phyloP scores from a whole-genome alignment of 2,888 invertebrate species.

The Limnephilus auricula region DNA sequence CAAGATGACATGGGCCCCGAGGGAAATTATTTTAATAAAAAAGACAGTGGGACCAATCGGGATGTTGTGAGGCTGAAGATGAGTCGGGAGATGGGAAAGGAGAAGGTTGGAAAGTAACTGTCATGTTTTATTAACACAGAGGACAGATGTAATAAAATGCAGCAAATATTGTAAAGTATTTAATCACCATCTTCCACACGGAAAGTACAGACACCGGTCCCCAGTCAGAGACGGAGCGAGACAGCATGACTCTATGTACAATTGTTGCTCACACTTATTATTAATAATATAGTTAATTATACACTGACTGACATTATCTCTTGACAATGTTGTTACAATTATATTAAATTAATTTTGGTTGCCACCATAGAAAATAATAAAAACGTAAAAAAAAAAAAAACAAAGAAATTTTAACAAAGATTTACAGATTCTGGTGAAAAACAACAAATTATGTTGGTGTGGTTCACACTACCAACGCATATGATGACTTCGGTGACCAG shows the following conservation, averaged over 20 bases:
- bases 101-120: not conserved
- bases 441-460: too few species aligned
- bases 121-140: too few species aligned
- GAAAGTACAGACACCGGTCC: not conserved
- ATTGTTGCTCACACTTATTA: not conserved
- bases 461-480: too few species aligned
- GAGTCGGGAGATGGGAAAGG: not conserved
- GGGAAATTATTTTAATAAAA: too few species aligned
- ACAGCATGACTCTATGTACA: conserved; percentile 2
- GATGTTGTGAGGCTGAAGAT: too few species aligned
- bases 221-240: not conserved
- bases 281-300: not conserved
- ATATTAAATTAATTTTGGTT: not conserved
- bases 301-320: not conserved
- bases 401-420: not conserved
- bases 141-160: not conserved
- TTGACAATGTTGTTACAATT: not conserved
- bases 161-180: not conserved
- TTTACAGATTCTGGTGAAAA: too few species aligned
- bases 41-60: too few species aligned
- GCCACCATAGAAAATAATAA: not conserved
- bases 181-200: not conserved
- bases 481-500: too few species aligned
- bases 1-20: too few species aligned
- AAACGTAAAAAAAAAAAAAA: not conserved